Percentiles rank a stretch among this genome's conserved stretches.
Evolutionary conservation across 1,140 invertebrate genomes (phyloP).

Genomic region (Eubasilissa regina): DNA sequence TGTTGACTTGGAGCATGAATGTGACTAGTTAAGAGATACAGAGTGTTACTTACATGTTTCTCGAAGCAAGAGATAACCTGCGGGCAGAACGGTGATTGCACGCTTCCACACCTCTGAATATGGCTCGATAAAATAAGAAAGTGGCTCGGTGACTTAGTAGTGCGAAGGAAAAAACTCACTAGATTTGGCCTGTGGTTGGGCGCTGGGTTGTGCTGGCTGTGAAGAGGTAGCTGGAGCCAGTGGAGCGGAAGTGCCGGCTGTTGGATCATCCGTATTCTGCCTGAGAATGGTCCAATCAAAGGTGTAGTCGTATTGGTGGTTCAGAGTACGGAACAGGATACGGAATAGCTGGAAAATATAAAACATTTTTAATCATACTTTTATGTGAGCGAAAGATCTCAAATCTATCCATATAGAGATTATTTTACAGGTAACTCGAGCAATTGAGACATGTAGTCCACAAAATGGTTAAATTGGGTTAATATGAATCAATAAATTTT

Average conservation of each 20-base stretch:
- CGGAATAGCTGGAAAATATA: conserved; percentile 82
- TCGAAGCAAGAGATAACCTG: no score
- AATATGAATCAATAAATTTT: no score
- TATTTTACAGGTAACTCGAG: no score
- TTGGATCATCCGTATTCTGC: conserved; percentile 76
- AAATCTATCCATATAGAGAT: no score
- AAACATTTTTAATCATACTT: neutral
- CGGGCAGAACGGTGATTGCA: no score
- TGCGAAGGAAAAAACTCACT: conserved; percentile 13
- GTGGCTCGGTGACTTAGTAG: neutral
- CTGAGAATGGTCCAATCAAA: conserved; percentile 99
- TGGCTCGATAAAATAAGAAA: no score
- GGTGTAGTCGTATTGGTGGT: conserved; percentile 99
- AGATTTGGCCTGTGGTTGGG: conserved; percentile 22
- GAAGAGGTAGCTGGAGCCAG: conserved; percentile 62
- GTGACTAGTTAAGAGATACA: no score
- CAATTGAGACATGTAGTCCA: no score
- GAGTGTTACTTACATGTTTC: no score
- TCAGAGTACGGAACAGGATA: conserved; percentile 98
- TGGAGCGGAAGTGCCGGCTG: conserved; percentile 63
- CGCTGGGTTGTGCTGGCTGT: conserved; percentile 11
- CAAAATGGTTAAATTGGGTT: no score
- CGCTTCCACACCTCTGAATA: no score
- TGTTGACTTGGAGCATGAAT: no score
- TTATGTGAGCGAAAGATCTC: neutral